A percentile compares a stretch with the other conserved stretches of the same genome.
Conservation (phyloP, 2,888 invertebrate genomes). For the Tethea ocularis region DNA sequence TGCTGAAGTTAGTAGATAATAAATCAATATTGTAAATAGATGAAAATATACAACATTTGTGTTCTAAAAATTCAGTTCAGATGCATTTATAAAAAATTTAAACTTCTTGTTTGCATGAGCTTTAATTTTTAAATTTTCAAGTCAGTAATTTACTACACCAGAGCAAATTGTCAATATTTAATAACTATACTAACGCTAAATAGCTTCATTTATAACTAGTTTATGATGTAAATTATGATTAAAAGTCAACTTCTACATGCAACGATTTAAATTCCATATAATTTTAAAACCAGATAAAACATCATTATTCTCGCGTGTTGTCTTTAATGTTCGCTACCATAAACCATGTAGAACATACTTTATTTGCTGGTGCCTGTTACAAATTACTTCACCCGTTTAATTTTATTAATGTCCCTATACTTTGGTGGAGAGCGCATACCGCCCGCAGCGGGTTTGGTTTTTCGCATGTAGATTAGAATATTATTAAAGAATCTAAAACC, state of each 20-base stretch:
- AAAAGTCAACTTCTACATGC: background rate
- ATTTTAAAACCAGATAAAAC: conserved; percentile 1
- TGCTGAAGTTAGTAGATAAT: no score
- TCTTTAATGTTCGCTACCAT: conserved; percentile 2
- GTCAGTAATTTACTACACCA: no score
- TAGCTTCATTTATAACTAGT: background rate
- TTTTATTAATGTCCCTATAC: background rate
- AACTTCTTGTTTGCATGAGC: no score
- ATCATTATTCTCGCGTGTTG: background rate
- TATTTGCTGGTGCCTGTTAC: background rate
- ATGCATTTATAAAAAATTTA: no score
- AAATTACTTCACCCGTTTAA: background rate
- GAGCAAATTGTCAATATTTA: no score
- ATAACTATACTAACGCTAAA: background rate
- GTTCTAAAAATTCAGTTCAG: no score
- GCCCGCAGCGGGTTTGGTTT: background rate
- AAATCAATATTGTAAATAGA: no score
- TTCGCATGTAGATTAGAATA: no score
- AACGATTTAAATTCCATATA: background rate
- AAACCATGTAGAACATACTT: background rate
- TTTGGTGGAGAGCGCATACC: background rate
- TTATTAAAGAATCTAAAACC: no score
- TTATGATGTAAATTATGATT: no score
- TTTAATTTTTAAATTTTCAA: no score
- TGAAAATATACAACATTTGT: no score